Evolutionary conservation across 2,888 invertebrate genomes (phyloP).

Genomic region (Drosophila monieri): DNA sequence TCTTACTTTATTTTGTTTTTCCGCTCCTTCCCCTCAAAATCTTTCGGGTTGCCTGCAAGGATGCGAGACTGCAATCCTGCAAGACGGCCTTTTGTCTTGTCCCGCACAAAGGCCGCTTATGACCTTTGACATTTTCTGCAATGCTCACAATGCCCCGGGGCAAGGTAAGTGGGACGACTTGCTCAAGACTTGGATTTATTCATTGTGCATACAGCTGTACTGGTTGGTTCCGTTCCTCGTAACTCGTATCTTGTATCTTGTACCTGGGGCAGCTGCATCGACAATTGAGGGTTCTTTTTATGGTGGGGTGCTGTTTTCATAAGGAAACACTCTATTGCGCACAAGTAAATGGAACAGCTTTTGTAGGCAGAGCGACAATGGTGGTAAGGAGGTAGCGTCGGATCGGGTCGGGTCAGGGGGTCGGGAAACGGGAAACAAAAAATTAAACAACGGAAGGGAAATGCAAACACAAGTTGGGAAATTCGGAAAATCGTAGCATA

Average conservation of each 20-base stretch:
- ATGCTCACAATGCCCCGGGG: conserved; percentile 54
- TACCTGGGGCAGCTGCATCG: conserved; percentile 63
- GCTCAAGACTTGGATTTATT: conserved; percentile 38
- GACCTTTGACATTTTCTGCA: conserved; percentile 72
- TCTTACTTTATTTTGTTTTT: conserved; percentile 6
- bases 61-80: conserved; percentile 6
- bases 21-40: conserved; percentile 29
- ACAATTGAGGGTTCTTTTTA: conserved; percentile 51
- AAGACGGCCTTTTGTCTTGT: conserved; percentile 55
- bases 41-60: conserved; percentile 27
- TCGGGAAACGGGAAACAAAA: conserved; percentile 2
- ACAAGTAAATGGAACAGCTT: conserved; percentile 48
- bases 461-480: conserved; percentile 26
- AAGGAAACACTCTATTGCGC: conserved; percentile 29
- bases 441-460: conserved; percentile 10
- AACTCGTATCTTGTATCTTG: conserved; percentile 11
- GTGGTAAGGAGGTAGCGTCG: not conserved
- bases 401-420: not conserved
- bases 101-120: conserved; percentile 64
- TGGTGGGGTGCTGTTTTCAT: conserved; percentile 28
- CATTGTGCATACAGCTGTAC: conserved; percentile 56
- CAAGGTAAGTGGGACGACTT: conserved; percentile 43
- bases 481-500: conserved; percentile 17
- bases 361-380: conserved; percentile 18
- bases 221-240: conserved; percentile 9